Base-by-base conservation (phyloP, 2,888 invertebrate species). In the Drosophila nr. perissopoda region DNA sequence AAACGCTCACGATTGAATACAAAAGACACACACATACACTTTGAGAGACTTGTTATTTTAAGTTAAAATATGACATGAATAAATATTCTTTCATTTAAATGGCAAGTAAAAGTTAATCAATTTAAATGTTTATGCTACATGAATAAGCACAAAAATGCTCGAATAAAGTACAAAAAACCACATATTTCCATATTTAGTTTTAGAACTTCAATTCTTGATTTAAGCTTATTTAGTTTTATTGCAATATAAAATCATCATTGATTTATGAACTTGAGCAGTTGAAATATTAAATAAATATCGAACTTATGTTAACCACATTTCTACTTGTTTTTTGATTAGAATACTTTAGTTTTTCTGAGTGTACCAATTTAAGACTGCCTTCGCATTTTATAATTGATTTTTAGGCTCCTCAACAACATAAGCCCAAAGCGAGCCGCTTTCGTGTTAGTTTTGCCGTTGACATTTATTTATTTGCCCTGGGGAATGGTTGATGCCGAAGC, bases 391-490 rank as follows among this genome's bases (percentile, higher is more conserved):
- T 89, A 87, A 86, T 86, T 86, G 88, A 80, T 82, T 86, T 86
- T 82, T 77, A 80, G 88, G 75, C 89, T 63, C 40, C 59, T 45
- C 62, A 67, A 57, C 67, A 29, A 38, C 59, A 38, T n/a, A 58
- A 42, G 27, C 56, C 66, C 36, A 62, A 63, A 62, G 31, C 58
- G 57, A 69, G 73, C 58, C 56, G 48, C 69, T 56, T 71, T 78
- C 71, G 64, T 76, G 84, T 73, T 80, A 61, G 69, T 60, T 75
- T 69, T 69, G 76, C 53, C 60, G 87, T 71, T 88, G 87, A 87
- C 87, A 90, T 87, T 87, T 87, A 87, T 90, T 83, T 90, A 85
- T 85, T 76, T 86, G 73, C 87, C 82, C 89, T 75, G 82, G 90
- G 83, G 87, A 87, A 83, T 81, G 83, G 81, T 73, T 62, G 60